Percentiles rank a stretch among this genome's conserved stretches.
phyloP scores from a whole-genome alignment of 1,140 invertebrate genomes.

The Drosophila elegans region DNA sequence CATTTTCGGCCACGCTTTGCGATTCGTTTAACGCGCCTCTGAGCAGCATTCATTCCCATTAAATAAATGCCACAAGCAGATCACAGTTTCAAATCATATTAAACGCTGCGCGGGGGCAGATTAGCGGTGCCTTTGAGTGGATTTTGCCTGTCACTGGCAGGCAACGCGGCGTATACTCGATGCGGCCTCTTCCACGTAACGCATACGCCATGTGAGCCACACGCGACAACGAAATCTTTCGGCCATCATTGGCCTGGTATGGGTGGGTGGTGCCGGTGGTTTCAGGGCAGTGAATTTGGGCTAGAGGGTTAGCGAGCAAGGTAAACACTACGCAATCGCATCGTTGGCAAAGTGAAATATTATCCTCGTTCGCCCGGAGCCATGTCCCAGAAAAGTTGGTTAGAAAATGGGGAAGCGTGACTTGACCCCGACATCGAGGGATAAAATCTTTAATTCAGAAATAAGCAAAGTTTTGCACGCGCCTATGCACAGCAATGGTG shows the following conservation, averaged over 20 bases:
- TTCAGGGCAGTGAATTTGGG: background rate
- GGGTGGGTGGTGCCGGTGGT: background rate
- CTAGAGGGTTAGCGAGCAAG: constrained; percentile 5
- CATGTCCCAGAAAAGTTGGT: background rate
- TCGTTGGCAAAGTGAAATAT: constrained; percentile 49
- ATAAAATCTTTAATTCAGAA: constrained; percentile 1
- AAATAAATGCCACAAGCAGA: constrained; percentile 78
- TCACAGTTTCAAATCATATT: constrained; percentile 73
- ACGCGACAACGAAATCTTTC: constrained; percentile 25
- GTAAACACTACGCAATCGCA: constrained; percentile 58
- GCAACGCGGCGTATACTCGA: constrained; percentile 55
- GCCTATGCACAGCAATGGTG: background rate
- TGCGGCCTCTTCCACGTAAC: constrained; percentile 37
- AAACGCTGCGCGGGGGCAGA: constrained; percentile 15
- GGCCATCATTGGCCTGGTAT: background rate
- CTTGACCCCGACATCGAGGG: constrained; percentile 8
- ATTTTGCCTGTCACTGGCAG: constrained; percentile 57
- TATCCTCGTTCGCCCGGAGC: constrained; percentile 27
- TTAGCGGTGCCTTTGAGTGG: constrained; percentile 29
- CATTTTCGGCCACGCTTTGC: constrained; percentile 15
- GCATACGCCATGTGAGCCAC: constrained; percentile 62
- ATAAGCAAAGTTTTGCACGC: constrained; percentile 4
- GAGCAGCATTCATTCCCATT: constrained; percentile 55
- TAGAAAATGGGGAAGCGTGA: constrained; percentile 6
- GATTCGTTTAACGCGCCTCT: constrained; percentile 55